Evolutionary conservation across 2,113 vertebrate species (phyloP).

Genomic region (Columbina picui): DNA sequence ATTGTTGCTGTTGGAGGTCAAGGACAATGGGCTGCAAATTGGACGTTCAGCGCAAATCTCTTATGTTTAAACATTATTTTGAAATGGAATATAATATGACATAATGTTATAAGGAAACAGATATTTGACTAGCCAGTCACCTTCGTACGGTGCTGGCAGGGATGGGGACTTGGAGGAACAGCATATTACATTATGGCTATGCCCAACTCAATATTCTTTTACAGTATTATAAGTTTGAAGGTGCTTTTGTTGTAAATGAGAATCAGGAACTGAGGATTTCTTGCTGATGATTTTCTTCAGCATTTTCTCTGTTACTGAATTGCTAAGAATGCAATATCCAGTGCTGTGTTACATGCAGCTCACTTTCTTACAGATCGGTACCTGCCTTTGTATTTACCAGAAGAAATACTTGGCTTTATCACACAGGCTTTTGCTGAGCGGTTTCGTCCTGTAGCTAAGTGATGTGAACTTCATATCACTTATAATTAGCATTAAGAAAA

Average conservation of each 20-base stretch:
- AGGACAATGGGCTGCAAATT: slow-evolving; percentile 44
- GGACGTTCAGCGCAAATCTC: slow-evolving; percentile 28
- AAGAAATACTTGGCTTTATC: neutral
- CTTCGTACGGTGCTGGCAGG: neutral
- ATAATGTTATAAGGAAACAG: slow-evolving; percentile 6
- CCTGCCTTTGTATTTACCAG: neutral
- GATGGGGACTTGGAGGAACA: neutral
- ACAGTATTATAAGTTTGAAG: neutral
- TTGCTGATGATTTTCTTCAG: neutral
- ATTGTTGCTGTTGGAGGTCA: neutral
- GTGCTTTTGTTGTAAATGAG: neutral
- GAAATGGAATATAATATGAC: slow-evolving; percentile 26
- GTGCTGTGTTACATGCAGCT: neutral
- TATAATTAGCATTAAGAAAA: neutral
- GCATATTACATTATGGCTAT: neutral
- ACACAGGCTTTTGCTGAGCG: neutral
- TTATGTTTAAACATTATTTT: slow-evolving; percentile 55
- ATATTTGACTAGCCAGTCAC: slow-evolving; percentile 1
- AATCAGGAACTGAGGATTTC: neutral
- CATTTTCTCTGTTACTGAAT: neutral
- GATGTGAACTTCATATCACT: neutral
- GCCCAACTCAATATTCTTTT: neutral
- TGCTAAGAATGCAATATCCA: neutral
- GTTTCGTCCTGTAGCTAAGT: neutral
- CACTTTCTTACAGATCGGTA: neutral